phyloP scores from a whole-genome alignment of 2,888 invertebrate species.

The Trypoxylon attenuatum region DNA sequence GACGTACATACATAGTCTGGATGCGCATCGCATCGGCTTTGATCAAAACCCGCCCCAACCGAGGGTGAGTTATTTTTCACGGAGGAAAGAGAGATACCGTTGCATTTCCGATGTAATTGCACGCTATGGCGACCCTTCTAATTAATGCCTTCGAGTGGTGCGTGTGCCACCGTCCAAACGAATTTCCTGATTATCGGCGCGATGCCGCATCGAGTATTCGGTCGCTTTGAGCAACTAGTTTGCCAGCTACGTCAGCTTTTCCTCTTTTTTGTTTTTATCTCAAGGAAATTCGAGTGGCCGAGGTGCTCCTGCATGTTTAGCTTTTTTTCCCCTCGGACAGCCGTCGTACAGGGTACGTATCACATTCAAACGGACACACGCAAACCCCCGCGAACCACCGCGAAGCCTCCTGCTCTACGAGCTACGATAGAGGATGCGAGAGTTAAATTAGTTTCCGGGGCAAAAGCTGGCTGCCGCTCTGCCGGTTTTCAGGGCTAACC shows the following conservation, averaged over 20 bases:
- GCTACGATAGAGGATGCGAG: constrained; percentile 58
- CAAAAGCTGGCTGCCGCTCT: constrained; percentile 64
- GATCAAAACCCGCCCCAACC: too few species aligned
- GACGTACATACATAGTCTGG: too few species aligned
- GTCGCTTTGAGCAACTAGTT: constrained; percentile 12
- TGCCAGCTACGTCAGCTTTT: constrained; percentile 3
- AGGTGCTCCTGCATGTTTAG: too few species aligned
- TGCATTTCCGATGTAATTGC: constrained; percentile 7
- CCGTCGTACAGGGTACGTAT: too few species aligned
- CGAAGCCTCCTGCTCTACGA: too few species aligned
- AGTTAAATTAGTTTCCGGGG: constrained; percentile 71
- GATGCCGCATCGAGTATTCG: constrained; percentile 3
- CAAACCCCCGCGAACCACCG: too few species aligned
- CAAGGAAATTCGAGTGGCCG: too few species aligned
- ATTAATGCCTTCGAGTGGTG: constrained; percentile 20
- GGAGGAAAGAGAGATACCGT: background rate
- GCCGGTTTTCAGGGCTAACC: constrained; percentile 65
- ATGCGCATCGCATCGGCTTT: too few species aligned
- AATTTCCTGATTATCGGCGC: background rate
- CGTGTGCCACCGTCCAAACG: constrained; percentile 6
- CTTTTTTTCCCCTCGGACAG: too few species aligned
- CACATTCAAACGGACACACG: too few species aligned
- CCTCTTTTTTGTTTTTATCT: background rate
- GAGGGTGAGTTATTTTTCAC: too few species aligned
- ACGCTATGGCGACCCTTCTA: constrained; percentile 10